Percentiles rank a stretch among this genome's conserved stretches.
Evolutionary conservation across 2,888 invertebrate species (phyloP).

Genomic region (Bombylius discolor): DNA sequence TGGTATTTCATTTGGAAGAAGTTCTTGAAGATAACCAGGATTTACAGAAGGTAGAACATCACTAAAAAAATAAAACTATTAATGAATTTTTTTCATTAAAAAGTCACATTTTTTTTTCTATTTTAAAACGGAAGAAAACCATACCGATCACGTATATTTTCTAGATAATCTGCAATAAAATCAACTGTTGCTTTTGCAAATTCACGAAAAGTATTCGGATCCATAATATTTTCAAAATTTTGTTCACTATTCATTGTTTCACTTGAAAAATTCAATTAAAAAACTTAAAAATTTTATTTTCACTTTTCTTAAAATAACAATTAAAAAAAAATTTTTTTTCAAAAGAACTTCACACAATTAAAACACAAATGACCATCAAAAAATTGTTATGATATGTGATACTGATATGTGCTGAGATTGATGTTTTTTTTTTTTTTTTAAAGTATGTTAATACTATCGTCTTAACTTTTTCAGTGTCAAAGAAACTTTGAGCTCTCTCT

Average conservation of each 20-base stretch:
- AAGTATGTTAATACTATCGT: too few relatives aligned
- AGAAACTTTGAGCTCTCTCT: background rate
- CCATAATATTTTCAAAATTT: constrained; percentile 41
- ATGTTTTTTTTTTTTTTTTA: too few relatives aligned
- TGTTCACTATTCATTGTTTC: too few relatives aligned
- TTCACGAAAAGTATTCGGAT: constrained; percentile 61
- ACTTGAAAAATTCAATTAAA: too few relatives aligned
- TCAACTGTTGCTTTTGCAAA: constrained; percentile 82
- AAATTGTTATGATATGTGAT: too few relatives aligned
- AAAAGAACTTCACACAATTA: too few relatives aligned
- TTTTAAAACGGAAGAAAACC: constrained; percentile 14
- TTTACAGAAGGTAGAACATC: constrained; percentile 75
- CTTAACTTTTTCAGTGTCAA: background rate
- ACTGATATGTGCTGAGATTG: too few relatives aligned
- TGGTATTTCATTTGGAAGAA: constrained; percentile 71
- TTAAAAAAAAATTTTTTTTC: too few relatives aligned
- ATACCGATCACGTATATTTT: constrained; percentile 67
- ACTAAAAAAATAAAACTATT: constrained; percentile 34
- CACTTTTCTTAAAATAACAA: too few relatives aligned
- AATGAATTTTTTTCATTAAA: constrained; percentile 7
- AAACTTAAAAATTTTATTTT: too few relatives aligned
- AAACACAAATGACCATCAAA: too few relatives aligned
- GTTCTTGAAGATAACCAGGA: constrained; percentile 75
- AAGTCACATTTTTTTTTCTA: constrained; percentile 10
- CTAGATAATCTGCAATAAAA: constrained; percentile 80